Evolutionary conservation across 2,888 invertebrate genomes (phyloP).

Genomic region (Adela reaumurella): DNA sequence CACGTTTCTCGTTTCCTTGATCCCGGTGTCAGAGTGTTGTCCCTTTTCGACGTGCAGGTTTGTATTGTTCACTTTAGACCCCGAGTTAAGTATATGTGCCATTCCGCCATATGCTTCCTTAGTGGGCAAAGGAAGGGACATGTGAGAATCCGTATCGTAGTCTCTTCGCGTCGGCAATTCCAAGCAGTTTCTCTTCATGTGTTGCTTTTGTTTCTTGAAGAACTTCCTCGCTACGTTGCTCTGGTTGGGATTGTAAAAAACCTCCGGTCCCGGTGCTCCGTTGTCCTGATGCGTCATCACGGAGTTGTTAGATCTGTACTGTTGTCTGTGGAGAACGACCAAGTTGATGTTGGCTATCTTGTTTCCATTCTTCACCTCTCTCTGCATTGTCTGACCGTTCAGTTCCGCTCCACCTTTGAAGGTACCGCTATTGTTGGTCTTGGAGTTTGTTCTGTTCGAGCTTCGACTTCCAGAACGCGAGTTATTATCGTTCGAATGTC

Average conservation of each 20-base stretch:
- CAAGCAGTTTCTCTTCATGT: constrained; percentile 70
- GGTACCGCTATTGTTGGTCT: constrained; percentile 61
- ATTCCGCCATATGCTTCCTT: constrained; percentile 49
- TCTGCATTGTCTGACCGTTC: constrained; percentile 50
- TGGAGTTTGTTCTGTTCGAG: constrained; percentile 65
- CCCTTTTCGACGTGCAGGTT: constrained; percentile 68
- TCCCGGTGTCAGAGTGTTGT: constrained; percentile 35
- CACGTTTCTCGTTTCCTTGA: constrained; percentile 54
- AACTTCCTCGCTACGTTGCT: constrained; percentile 91
- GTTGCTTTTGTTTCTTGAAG: constrained; percentile 79
- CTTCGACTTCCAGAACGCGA: constrained; percentile 65
- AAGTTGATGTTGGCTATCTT: constrained; percentile 65
- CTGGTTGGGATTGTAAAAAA: constrained; percentile 91
- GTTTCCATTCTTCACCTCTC: constrained; percentile 38
- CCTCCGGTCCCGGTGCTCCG: constrained; percentile 59
- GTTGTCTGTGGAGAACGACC: constrained; percentile 67
- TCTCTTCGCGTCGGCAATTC: constrained; percentile 61
- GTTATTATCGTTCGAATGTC: constrained; percentile 55
- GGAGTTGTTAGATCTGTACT: constrained; percentile 67
- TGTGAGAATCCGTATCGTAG: constrained; percentile 50
- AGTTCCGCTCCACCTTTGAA: constrained; percentile 62
- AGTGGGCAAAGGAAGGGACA: constrained; percentile 46
- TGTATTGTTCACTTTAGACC: constrained; percentile 77
- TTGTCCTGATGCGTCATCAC: constrained; percentile 62
- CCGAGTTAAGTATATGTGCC: constrained; percentile 62